phyloP scores from a whole-genome alignment of 2,888 invertebrate species.

The Andrena dorsata region DNA sequence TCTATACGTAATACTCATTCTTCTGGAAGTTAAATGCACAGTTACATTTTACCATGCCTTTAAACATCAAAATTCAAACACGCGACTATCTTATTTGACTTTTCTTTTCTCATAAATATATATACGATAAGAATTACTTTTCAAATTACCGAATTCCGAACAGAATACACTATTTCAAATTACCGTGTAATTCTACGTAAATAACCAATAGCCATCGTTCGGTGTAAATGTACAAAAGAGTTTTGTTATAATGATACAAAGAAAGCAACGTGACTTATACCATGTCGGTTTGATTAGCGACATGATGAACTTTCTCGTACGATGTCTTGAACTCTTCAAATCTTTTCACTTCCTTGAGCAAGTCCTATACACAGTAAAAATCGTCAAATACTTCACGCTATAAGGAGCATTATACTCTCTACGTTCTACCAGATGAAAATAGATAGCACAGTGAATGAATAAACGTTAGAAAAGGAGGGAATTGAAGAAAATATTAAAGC shows the following conservation, averaged over 20 bases:
- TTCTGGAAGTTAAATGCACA: conserved; percentile 23
- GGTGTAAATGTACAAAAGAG: conserved; percentile 65
- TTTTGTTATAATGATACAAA: conserved; percentile 50
- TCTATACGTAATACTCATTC: conserved; percentile 29
- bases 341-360: conserved; percentile 83
- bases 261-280: conserved; percentile 43
- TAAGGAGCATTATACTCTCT: conserved; percentile 17
- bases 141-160: conserved; percentile 52
- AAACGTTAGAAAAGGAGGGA: not conserved
- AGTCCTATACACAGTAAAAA: conserved; percentile 77
- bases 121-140: conserved; percentile 14
- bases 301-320: conserved; percentile 64
- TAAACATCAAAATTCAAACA: conserved; percentile 21
- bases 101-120: conserved; percentile 28
- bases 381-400: conserved; percentile 18
- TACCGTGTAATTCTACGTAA: conserved; percentile 43
- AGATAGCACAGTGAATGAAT: not conserved
- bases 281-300: conserved; percentile 56
- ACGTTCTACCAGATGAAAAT: not conserved
- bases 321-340: conserved; percentile 76
- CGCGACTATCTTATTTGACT: conserved; percentile 16
- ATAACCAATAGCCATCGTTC: conserved; percentile 44
- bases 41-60: conserved; percentile 28
- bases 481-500: not conserved
- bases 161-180: conserved; percentile 57